Evolutionary conservation across 2,113 vertebrate genomes (phyloP).

Genomic region (Cyprinodon variegatus): DNA sequence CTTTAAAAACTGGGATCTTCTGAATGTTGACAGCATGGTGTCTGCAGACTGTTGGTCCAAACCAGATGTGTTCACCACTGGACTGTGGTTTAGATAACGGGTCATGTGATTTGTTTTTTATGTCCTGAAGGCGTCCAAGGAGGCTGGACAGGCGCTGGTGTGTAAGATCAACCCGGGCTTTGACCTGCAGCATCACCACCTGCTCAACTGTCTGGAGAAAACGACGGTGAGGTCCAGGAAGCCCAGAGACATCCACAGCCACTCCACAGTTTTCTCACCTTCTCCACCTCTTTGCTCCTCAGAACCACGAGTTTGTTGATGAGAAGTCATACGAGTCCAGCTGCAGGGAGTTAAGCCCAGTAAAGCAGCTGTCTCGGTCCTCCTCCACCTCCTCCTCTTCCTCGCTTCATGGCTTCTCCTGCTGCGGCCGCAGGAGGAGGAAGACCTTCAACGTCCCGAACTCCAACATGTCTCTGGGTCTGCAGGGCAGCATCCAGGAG

Average conservation of each 20-base stretch:
- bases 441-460: constrained; percentile 90
- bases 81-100: neutral
- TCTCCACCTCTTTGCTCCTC: neutral
- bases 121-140: constrained; percentile 85
- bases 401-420: constrained; percentile 86
- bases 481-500: constrained; percentile 87
- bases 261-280: neutral
- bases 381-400: constrained; percentile 83
- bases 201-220: constrained; percentile 96
- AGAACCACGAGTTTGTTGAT: constrained; percentile 95
- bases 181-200: constrained; percentile 92
- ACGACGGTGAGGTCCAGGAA: constrained; percentile 87
- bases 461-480: constrained; percentile 78
- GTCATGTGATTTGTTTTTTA: constrained; percentile 60
- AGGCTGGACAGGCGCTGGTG: constrained; percentile 90
- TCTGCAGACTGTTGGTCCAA: constrained; percentile 6
- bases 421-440: constrained; percentile 89
- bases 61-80: neutral
- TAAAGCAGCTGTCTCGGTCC: constrained; percentile 85
- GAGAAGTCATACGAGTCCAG: constrained; percentile 88
- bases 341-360: constrained; percentile 86
- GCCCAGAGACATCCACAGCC: no score
- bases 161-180: constrained; percentile 87
- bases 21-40: constrained; percentile 16
- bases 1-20: neutral